Base-by-base conservation (phyloP, 2,888 invertebrate genomes). In the Galerucella pusilla region DNA sequence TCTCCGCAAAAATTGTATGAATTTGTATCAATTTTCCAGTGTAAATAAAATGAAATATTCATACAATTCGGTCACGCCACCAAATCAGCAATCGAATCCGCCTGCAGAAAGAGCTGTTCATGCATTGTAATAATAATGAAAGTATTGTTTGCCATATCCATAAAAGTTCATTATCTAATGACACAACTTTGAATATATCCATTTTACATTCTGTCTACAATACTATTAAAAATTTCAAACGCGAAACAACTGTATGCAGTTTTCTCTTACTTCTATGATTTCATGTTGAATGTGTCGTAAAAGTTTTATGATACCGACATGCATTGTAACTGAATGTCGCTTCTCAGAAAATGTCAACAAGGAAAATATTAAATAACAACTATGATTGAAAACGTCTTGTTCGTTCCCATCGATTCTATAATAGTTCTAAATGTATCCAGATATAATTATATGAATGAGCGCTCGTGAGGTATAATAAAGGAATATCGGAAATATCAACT, bases 331-430 rank as follows among this genome's bases (percentile, higher is more conserved):
- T 61, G n/a, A 61, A 35, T 35, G 12, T 61, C 28, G 28, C 10
- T 61, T 61, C 61, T 28, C 61, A 35, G 61, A 61, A 61, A 61
- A 61, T 61, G 61, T 61, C 61, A 61, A 61, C 28, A 61, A 25
- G 59, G 20, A 59, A 25, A 59, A 59, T 20, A 59, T 59, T 59
- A 59, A 59, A 59, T 59, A 59, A 59, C 59, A 25, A 59, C 10
- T 25, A 59, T 59, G 20, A 1, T 25, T 3, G 12, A 20, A 12
- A 59, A 25, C 25, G 12, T 59, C 11, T 20, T 20, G 59, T 28
- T 16, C 11, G 25, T 28, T 61, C 61, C 11, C 70, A 57, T 57
- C 57, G 57, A 57, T 57, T 57, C 16, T 57, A 57, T 57, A 57
- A 57, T 57, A 20, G 57, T 20, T 57, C 52, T 52, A 6, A 49